Base-by-base conservation (phyloP, 2,113 vertebrate genomes). In the Vanacampus margaritifer region DNA sequence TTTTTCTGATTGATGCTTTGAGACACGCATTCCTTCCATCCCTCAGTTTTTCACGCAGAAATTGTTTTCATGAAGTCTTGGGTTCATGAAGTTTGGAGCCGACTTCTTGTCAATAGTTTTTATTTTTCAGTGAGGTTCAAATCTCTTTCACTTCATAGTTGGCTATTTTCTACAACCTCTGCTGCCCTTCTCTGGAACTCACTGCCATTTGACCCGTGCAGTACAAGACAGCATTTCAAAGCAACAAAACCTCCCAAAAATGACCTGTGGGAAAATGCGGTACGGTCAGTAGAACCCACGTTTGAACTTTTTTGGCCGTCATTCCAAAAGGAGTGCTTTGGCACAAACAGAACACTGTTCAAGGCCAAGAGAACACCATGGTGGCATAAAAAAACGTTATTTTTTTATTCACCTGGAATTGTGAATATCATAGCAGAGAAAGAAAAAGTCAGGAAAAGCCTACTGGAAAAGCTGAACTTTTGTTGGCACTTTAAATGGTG, bases 1-100 rank as follows among this genome's bases (percentile, higher is more conserved):
- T 63, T 57, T 26, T 53, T 68, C 48, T 82, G 81, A 86, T 81
- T 71, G 83, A 83, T 75, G 77, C 78, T 79, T 86, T 79, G 19
- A 82, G 86, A 84, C 81, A 81, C 53, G 46, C 19, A 56, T 66
- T 48, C 64, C 62, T 64, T 68, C 53, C 73, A 37, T 41, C 53
- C 32, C 67, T 57, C 19, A 36, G 36, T 48, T 21, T 23, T 60
- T 13, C 11, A 60, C 35, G n/a, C 58, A 37, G 5, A 37, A 60
- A 39, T 39, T 37, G 35, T 23, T 60, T 60, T 28, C 54, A 57
- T 32, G 28, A 32, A 28, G 26, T 56, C 24, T 56, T 24, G 6
- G 12, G 28, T 28, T 23, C 53, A 28, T 32, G n/a, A 57, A 2
- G 14, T 32, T 11, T 59, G 32, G 26, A 26, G 48, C 21, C 39